phyloP scores from a whole-genome alignment of 2,113 vertebrate genomes.

The Lontra canadensis region DNA sequence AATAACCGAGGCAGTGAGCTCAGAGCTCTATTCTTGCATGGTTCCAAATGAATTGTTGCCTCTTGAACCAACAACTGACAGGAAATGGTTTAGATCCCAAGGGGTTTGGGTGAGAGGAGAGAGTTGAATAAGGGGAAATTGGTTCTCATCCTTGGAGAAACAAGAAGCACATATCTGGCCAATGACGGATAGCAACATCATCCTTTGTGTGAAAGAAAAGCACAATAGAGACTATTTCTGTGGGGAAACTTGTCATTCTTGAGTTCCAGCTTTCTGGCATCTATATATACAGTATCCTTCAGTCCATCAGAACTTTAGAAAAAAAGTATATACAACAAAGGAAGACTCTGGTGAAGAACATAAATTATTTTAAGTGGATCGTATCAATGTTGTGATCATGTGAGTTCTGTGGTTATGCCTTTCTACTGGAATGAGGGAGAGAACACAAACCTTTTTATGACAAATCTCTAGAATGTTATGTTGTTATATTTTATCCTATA shows the following conservation, averaged over 20 bases:
- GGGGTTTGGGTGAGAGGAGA: not conserved
- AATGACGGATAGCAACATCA: not conserved
- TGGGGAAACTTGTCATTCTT: not conserved
- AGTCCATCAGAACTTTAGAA: not conserved
- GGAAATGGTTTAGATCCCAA: not conserved
- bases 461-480: not conserved
- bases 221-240: not conserved
- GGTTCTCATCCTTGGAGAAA: not conserved
- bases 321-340: not conserved
- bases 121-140: not conserved
- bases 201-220: not conserved
- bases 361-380: not conserved
- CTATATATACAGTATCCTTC: not conserved
- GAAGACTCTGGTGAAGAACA: not conserved
- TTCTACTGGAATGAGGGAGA: not conserved
- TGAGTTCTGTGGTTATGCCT: not conserved
- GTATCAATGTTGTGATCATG: not conserved
- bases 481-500: constrained; percentile 30
- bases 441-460: not conserved
- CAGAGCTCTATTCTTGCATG: not conserved
- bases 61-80: not conserved
- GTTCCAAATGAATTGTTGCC: not conserved
- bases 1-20: not conserved
- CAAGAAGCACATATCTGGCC: not conserved
- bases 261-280: not conserved